Conservation (phyloP, 1,140 invertebrate species). For the Hyposmocoma kahamanoa region DNA sequence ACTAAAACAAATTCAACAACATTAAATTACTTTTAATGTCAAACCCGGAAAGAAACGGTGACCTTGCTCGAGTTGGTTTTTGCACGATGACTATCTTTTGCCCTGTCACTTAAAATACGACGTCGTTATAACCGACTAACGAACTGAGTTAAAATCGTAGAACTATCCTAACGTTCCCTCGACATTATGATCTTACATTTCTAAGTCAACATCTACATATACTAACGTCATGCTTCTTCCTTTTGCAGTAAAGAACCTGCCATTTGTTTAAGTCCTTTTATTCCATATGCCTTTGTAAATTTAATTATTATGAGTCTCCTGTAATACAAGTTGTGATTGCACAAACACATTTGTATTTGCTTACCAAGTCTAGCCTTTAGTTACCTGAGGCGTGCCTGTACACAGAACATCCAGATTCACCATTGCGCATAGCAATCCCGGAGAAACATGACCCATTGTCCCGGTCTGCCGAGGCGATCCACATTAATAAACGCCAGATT, state of each 20-base stretch:
- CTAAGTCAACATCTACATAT: too few relatives aligned
- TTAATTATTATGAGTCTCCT: neutral
- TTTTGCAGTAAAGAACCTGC: neutral
- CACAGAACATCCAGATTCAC: constrained; percentile 20
- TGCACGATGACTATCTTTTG: neutral
- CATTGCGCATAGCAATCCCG: constrained; percentile 29
- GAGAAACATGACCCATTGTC: constrained; percentile 53
- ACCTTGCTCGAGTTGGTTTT: neutral
- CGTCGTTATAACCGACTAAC: constrained; percentile 1
- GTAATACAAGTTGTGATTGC: neutral
- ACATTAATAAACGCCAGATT: constrained; percentile 53
- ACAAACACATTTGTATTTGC: neutral
- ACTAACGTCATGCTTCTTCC: neutral
- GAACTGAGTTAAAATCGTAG: neutral
- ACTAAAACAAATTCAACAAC: too few relatives aligned
- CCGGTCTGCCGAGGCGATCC: constrained; percentile 42
- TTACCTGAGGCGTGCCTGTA: constrained; percentile 36
- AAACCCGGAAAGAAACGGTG: neutral
- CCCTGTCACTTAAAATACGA: constrained; percentile 1
- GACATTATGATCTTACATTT: too few relatives aligned
- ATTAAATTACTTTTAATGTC: neutral
- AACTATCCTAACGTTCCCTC: too few relatives aligned
- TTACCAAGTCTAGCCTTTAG: constrained; percentile 17
- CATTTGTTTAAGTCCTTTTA: neutral
- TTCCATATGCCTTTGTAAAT: neutral